Conservation (phyloP, 2,888 invertebrate species). For the Rhamnusium bicolor region DNA sequence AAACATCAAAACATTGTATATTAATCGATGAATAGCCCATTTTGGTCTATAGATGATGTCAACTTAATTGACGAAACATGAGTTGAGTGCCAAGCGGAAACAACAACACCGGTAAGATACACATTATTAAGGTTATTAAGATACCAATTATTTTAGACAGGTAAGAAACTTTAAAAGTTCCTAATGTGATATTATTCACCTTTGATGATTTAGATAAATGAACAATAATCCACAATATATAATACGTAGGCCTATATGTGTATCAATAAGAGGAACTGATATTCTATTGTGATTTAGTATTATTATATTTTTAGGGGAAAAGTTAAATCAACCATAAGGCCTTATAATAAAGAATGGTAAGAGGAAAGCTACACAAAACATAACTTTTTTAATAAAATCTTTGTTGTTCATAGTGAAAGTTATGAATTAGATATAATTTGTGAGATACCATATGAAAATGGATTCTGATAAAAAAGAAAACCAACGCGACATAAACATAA, state of each 20-base stretch:
- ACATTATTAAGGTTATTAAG: too few relatives aligned
- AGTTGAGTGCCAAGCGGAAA: too few relatives aligned
- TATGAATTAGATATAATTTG: background rate
- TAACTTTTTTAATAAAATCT: slow-evolving; percentile 23
- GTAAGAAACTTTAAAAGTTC: too few relatives aligned
- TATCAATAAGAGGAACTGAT: slow-evolving; percentile 10
- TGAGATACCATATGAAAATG: background rate
- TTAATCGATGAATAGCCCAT: too few relatives aligned
- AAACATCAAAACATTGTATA: too few relatives aligned
- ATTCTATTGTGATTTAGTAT: slow-evolving; percentile 14
- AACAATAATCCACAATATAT: background rate
- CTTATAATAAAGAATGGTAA: background rate
- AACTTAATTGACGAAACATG: too few relatives aligned
- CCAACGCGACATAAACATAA: background rate
- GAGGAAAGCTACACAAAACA: slow-evolving; percentile 4
- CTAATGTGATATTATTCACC: too few relatives aligned
- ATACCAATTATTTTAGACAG: too few relatives aligned
- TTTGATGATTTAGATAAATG: background rate
- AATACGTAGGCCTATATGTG: background rate
- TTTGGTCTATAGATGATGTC: too few relatives aligned
- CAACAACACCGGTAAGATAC: too few relatives aligned
- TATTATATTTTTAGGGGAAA: slow-evolving; percentile 17
- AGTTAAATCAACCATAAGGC: slow-evolving; percentile 12
- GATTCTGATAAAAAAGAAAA: background rate
- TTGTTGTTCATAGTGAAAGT: background rate